Evolutionary conservation across 2,113 vertebrate species (phyloP), one percentile per base, ranked within the genome.

Genomic region (Calyptommatus sinebrachiatus): DNA sequence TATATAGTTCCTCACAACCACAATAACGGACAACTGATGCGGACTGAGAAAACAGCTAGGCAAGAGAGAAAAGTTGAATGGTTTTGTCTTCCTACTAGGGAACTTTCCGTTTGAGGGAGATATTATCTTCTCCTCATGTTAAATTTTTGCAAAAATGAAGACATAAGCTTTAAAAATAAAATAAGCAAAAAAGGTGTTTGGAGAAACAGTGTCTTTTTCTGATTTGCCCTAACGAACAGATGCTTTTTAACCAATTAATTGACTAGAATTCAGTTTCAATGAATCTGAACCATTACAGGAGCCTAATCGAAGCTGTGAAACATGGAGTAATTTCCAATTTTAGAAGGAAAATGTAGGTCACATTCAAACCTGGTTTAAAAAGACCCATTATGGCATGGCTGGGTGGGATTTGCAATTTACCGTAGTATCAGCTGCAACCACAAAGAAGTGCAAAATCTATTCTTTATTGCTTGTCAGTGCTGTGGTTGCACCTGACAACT

Each of bases 1-100:
- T 48, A 79, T 31, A 65, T 67, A 73, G 92, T 92, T 81, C 83
- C 90, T 89, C 94, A 90, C 24, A 91, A 94, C 95, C 95, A 95
- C 95, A 96, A 93, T 94, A 97, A 96, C 94, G 90, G 91, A 92
- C 91, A 88, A 88, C 84, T 22, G 77, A 45, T 1, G 0, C 92
- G 18, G 87, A 92, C 84, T 76, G 88, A 94, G 93, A 91, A 87
- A 94, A 83, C 69, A 94, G 88, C 92, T 86, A 89, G 77, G 88
- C 91, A 92, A 4, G 83, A 1, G 66, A 85, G 87, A 72, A 28
- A 78, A 35, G 7, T 18, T 1, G 5, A 79, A 76, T 71, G 31
- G 45, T 71, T 50, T 20, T 9, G 50, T 18, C 46, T 70, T 22
- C 60, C 11, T 65, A 85, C 8, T 74, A 50, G n/a, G 67, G 1